phyloP scores from a whole-genome alignment of 1,140 invertebrate species.

The Centruroides sculpturatus region DNA sequence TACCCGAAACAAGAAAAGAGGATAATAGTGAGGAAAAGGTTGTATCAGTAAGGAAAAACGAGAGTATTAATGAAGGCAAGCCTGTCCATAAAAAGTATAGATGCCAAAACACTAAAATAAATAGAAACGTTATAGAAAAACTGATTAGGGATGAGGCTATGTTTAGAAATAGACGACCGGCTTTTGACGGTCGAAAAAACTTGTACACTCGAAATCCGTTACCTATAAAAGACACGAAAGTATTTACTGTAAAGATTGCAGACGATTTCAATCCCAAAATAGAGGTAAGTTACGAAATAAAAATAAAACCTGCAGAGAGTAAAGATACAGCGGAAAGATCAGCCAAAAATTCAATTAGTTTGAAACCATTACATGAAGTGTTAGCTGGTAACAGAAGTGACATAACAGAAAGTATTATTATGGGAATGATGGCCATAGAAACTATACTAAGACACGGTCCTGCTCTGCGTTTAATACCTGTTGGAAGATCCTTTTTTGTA shows the following conservation, averaged over 20 bases:
- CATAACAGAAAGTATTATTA: constrained; percentile 5
- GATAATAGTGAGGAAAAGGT: too few species aligned
- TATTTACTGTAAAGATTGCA: neutral
- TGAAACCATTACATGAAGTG: constrained; percentile 6
- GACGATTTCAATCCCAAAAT: neutral
- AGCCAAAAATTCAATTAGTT: neutral
- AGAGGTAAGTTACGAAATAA: constrained; percentile 1
- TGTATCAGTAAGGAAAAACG: neutral
- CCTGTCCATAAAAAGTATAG: neutral
- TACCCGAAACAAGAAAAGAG: neutral
- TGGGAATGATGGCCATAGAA: constrained; percentile 10
- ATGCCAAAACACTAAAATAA: neutral
- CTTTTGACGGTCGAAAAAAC: constrained; percentile 1
- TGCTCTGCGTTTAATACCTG: constrained; percentile 5
- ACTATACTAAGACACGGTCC: constrained; percentile 10
- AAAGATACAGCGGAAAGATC: neutral
- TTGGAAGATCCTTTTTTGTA: constrained; percentile 15
- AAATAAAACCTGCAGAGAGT: constrained; percentile 4
- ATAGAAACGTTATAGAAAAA: constrained; percentile 1
- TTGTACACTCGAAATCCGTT: neutral
- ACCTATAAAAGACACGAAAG: neutral
- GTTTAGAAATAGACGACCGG: neutral
- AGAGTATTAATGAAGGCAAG: too few species aligned
- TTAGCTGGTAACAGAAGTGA: neutral
- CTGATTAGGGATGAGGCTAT: neutral